A percentile compares a stretch with the other conserved stretches of the same genome.
phyloP scores from a whole-genome alignment of 2,888 invertebrate genomes.

The Himalopsyche kuldschensis region DNA sequence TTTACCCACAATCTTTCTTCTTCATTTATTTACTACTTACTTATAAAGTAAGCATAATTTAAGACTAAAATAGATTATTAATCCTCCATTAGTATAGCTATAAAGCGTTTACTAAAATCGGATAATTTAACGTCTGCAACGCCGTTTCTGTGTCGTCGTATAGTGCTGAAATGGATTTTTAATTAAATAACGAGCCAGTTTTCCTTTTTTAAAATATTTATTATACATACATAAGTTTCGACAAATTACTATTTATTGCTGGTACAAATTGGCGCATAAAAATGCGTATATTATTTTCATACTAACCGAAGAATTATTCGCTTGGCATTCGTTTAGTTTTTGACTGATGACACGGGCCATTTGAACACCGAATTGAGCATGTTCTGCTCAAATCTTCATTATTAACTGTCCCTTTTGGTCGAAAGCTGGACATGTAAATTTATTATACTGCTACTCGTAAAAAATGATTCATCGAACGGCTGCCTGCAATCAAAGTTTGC shows the following conservation, averaged over 20 bases:
- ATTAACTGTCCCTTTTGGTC: slow-evolving; percentile 18
- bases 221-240: too few relatives aligned
- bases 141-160: too few relatives aligned
- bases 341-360: not conserved
- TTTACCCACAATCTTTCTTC: too few relatives aligned
- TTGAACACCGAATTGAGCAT: not conserved
- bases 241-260: not conserved
- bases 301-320: not conserved
- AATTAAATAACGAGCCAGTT: too few relatives aligned
- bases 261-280: not conserved
- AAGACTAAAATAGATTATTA: too few relatives aligned
- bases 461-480: slow-evolving; percentile 14
- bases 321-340: not conserved
- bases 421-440: slow-evolving; percentile 10
- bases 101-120: too few relatives aligned
- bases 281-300: not conserved
- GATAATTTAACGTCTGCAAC: too few relatives aligned
- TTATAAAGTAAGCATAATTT: too few relatives aligned
- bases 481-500: not conserved
- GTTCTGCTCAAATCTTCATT: slow-evolving; percentile 7
- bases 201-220: too few relatives aligned
- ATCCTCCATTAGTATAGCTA: too few relatives aligned
- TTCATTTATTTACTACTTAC: too few relatives aligned
- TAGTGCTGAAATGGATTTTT: too few relatives aligned
- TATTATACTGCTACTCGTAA: slow-evolving; percentile 13